A percentile compares a stretch with the other conserved stretches of the same genome.
phyloP scores from a whole-genome alignment of 2,797 vertebrate species.

The Microcaecilia unicolor region DNA sequence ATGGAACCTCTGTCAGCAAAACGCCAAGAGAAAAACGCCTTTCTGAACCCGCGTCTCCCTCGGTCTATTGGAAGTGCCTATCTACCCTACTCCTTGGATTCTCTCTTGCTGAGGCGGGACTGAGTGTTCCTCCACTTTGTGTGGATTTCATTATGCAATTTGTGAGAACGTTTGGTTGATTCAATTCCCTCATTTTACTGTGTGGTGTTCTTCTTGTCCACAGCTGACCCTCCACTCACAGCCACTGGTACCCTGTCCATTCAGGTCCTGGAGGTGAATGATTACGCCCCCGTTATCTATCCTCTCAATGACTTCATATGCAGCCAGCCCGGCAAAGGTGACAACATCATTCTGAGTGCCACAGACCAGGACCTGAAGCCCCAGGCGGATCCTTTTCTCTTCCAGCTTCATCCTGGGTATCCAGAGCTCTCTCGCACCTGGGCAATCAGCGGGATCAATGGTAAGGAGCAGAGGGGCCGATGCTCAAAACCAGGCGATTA shows the following conservation, averaged over 20 bases:
- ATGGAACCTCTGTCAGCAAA: too few relatives aligned
- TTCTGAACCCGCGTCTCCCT: too few relatives aligned
- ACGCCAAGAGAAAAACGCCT: too few relatives aligned
- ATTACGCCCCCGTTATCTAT: constrained; percentile 70
- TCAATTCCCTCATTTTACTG: too few relatives aligned
- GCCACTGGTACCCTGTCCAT: constrained; percentile 69
- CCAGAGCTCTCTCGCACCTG: constrained; percentile 63
- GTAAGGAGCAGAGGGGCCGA: constrained; percentile 53
- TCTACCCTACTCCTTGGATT: too few relatives aligned
- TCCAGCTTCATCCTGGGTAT: constrained; percentile 45
- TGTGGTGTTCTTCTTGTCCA: background rate
- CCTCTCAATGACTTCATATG: constrained; percentile 57
- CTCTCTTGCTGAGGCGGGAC: too few relatives aligned
- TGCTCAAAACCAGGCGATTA: too few relatives aligned
- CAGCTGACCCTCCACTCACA: constrained; percentile 48
- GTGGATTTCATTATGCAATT: too few relatives aligned
- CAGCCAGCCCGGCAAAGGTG: constrained; percentile 21
- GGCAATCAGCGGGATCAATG: constrained; percentile 72
- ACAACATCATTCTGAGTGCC: constrained; percentile 68
- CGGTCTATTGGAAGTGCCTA: too few relatives aligned
- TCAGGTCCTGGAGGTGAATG: constrained; percentile 81
- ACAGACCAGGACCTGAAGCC: constrained; percentile 75
- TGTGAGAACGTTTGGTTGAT: too few relatives aligned
- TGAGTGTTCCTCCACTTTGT: too few relatives aligned
- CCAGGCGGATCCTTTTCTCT: constrained; percentile 76